Evolutionary conservation across 2,888 invertebrate genomes (phyloP).

Genomic region (Aspidapion aeneum): DNA sequence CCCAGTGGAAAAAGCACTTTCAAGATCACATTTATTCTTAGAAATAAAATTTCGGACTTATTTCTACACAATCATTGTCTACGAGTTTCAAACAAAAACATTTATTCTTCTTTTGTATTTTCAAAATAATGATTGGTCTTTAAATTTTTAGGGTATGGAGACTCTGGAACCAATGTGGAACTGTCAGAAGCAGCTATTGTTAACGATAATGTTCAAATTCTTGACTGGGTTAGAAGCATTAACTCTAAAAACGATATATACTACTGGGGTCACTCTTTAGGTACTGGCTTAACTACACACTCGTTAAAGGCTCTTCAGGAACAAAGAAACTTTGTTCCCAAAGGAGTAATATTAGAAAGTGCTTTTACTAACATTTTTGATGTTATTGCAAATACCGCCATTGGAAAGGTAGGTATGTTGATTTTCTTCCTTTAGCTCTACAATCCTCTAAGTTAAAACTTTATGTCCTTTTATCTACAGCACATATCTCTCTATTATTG

Average conservation of each 20-base stretch:
- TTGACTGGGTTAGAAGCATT: slow-evolving; percentile 35
- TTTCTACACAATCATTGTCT: no score
- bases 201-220: slow-evolving; percentile 40
- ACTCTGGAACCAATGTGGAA: slow-evolving; percentile 35
- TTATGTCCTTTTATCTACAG: no score
- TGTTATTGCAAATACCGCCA: slow-evolving; percentile 31
- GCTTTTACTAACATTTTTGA: slow-evolving; percentile 40
- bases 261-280: slow-evolving; percentile 45
- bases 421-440: not conserved
- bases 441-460: no score
- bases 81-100: no score
- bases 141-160: slow-evolving; percentile 43
- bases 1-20: no score
- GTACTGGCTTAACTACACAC: slow-evolving; percentile 38
- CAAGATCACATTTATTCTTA: no score
- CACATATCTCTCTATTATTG: no score
- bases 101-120: no score
- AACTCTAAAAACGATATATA: slow-evolving; percentile 37
- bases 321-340: slow-evolving; percentile 28
- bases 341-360: slow-evolving; percentile 40
- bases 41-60: no score
- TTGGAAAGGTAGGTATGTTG: slow-evolving; percentile 32
- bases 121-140: no score
- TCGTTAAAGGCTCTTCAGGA: slow-evolving; percentile 31
- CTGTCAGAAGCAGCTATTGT: slow-evolving; percentile 40